These are phyloP conservation scores for Molossus molossus DNA, from an alignment of 2,797 vertebrate genomes.

Conservation along the genomic window DNA sequence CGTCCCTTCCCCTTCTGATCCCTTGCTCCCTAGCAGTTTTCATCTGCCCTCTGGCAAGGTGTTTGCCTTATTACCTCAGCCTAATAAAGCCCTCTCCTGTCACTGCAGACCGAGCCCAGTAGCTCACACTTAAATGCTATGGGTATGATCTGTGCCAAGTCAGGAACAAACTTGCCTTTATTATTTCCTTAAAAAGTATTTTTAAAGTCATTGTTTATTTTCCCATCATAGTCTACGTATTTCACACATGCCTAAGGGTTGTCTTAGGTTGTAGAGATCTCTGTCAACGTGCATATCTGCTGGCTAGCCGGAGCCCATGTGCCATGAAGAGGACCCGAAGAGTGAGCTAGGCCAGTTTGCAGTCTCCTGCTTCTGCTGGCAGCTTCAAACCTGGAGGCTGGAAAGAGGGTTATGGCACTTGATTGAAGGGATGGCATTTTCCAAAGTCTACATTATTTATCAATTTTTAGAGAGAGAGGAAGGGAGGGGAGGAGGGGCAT, in stretches of 20 bases:
- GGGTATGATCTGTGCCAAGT: neutral
- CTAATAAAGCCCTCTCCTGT: neutral
- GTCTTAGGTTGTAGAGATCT: neutral
- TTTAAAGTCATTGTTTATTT: conserved; percentile 4
- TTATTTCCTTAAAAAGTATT: conserved; percentile 15
- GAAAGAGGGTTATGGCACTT: neutral
- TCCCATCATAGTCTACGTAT: conserved; percentile 36
- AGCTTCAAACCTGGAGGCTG: neutral
- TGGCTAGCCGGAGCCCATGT: neutral
- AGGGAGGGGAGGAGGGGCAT: too few relatives aligned
- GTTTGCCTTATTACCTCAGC: neutral
- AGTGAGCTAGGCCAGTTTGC: neutral
- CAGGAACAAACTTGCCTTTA: neutral
- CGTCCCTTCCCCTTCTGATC: neutral
- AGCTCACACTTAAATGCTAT: neutral
- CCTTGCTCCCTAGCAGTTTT: neutral
- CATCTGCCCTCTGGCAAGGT: neutral
- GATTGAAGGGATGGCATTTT: neutral
- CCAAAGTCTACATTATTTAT: neutral
- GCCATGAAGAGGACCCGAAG: neutral
- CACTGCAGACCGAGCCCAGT: neutral
- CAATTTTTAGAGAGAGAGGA: neutral
- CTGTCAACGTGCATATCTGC: neutral
- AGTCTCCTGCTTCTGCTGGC: too few relatives aligned
- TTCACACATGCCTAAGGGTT: neutral